These are phyloP conservation scores for Phalangium opilio DNA, from an alignment of 2,888 invertebrate species.

Conservation along the genomic window DNA sequence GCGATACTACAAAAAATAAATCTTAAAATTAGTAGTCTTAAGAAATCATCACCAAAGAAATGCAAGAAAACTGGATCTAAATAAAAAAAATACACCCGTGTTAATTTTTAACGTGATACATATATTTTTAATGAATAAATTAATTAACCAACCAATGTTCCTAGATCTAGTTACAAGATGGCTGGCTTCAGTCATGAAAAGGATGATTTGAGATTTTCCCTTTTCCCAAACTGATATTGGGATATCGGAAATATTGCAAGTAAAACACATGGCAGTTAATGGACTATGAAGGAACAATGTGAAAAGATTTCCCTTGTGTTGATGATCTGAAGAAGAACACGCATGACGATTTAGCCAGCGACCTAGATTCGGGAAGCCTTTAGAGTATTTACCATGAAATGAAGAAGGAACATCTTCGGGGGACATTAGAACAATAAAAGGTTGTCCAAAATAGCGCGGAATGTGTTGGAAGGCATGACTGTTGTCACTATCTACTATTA, in stretches of 20 bases:
- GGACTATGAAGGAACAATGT: slow-evolving; percentile 91
- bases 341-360: too few species aligned
- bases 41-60: slow-evolving; percentile 89
- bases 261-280: slow-evolving; percentile 75
- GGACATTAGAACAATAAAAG: slow-evolving; percentile 80
- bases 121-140: slow-evolving; percentile 26
- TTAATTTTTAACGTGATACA: too few species aligned
- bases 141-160: slow-evolving; percentile 63
- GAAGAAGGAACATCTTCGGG: slow-evolving; percentile 74
- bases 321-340: slow-evolving; percentile 33
- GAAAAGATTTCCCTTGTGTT: slow-evolving; percentile 68
- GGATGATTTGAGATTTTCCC: slow-evolving; percentile 69
- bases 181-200: slow-evolving; percentile 76
- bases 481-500: slow-evolving; percentile 90
- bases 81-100: slow-evolving; percentile 12
- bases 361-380: too few species aligned
- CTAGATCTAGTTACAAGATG: slow-evolving; percentile 60
- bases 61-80: slow-evolving; percentile 43
- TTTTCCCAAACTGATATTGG: slow-evolving; percentile 78
- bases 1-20: slow-evolving; percentile 89
- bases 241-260: slow-evolving; percentile 72
- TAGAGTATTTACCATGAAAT: slow-evolving; percentile 63
- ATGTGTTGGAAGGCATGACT: slow-evolving; percentile 45
- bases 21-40: slow-evolving; percentile 68
- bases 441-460: slow-evolving; percentile 81